phyloP scores from a whole-genome alignment of 2,888 invertebrate genomes.

The Synergus itoensis region DNA sequence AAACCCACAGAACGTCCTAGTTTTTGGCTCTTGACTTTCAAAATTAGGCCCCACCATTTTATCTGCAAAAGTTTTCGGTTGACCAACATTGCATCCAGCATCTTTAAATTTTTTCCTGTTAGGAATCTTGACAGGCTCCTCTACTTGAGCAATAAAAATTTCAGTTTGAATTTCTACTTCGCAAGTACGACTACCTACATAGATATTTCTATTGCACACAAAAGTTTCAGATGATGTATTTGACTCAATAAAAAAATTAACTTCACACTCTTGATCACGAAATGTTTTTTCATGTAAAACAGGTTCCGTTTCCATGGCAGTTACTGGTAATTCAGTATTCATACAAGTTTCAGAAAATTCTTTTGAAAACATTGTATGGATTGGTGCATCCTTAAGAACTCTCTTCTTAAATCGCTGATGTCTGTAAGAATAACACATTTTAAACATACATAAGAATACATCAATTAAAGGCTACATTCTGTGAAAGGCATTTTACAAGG shows the following conservation, averaged over 20 bases:
- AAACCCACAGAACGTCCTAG: constrained; percentile 49
- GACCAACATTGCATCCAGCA: constrained; percentile 41
- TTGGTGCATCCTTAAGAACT: too few species aligned
- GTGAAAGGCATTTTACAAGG: too few species aligned
- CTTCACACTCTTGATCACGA: constrained; percentile 48
- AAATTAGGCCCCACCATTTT: constrained; percentile 39
- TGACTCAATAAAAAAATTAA: constrained; percentile 34
- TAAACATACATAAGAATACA: too few species aligned
- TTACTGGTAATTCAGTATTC: background rate
- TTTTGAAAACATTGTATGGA: too few species aligned
- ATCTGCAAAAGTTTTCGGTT: constrained; percentile 34
- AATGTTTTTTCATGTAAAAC: background rate
- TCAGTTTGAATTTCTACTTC: constrained; percentile 53
- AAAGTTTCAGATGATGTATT: constrained; percentile 41
- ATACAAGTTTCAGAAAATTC: too few species aligned
- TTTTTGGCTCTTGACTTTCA: constrained; percentile 14
- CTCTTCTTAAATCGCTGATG: too few species aligned
- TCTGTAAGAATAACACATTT: too few species aligned
- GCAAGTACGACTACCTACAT: constrained; percentile 26
- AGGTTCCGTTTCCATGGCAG: background rate
- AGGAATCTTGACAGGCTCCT: background rate
- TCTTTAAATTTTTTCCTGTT: constrained; percentile 39
- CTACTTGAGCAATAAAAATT: background rate
- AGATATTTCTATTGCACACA: constrained; percentile 47
- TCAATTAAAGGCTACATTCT: too few species aligned